Evolutionary conservation across 2,113 vertebrate species (phyloP).

Genomic region (Chionodraco myersi): DNA sequence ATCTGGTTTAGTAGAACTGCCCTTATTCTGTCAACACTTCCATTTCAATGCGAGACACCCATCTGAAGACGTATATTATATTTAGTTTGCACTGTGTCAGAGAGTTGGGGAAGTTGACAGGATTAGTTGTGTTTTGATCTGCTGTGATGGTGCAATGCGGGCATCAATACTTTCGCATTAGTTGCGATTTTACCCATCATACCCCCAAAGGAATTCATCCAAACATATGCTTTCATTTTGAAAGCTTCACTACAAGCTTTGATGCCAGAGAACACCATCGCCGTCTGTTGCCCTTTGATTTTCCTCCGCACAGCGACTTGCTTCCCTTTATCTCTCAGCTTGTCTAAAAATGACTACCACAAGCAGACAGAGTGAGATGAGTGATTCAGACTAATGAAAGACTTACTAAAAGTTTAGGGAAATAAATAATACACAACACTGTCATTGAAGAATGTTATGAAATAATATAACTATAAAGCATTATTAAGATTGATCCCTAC

Average conservation of each 20-base stretch:
- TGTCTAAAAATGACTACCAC: constrained; percentile 37
- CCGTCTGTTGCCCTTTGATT: constrained; percentile 50
- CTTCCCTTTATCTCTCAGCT: constrained; percentile 45
- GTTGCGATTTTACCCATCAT: constrained; percentile 45
- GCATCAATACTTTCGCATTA: constrained; percentile 60
- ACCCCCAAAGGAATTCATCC: constrained; percentile 53
- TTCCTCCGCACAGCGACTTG: constrained; percentile 10
- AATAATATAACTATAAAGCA: not conserved
- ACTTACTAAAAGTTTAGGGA: constrained; percentile 18
- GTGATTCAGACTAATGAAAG: constrained; percentile 21
- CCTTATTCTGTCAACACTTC: constrained; percentile 67
- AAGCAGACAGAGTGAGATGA: constrained; percentile 16
- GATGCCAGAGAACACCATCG: constrained; percentile 41
- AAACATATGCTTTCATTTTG: constrained; percentile 61
- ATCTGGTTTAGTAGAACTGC: constrained; percentile 48
- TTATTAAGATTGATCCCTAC: no score
- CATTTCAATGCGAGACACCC: constrained; percentile 8
- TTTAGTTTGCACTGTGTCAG: constrained; percentile 51
- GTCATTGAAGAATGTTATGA: constrained; percentile 12
- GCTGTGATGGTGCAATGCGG: constrained; percentile 24
- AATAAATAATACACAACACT: constrained; percentile 23
- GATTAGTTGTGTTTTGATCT: constrained; percentile 50
- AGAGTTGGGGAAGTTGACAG: constrained; percentile 33
- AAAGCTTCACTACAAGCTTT: constrained; percentile 53
- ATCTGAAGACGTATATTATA: constrained; percentile 46